Percentiles rank a stretch among this genome's conserved stretches.
Conservation (phyloP, 30 jellyfish, hydroid and myxozoan genomes). For the Aurelia sp. region DNA sequence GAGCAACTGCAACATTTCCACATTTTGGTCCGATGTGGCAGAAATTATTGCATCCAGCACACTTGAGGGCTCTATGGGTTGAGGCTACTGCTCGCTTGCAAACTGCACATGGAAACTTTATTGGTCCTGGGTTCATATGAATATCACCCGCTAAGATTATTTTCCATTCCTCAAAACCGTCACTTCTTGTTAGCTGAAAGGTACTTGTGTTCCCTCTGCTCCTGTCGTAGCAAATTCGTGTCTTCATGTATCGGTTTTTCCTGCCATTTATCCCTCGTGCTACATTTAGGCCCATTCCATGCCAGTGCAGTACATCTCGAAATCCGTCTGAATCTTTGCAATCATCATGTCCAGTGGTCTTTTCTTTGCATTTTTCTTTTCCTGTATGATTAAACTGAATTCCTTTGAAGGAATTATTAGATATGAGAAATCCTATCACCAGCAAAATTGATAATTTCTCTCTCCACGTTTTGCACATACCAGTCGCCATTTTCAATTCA, state of each 20-base stretch:
- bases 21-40: slow-evolving; percentile 36
- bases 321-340: slow-evolving; percentile 28
- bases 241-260: slow-evolving; percentile 7
- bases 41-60: background rate
- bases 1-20: slow-evolving; percentile 23
- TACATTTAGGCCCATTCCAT: slow-evolving; percentile 12
- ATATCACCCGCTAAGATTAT: slow-evolving; percentile 30
- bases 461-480: no score
- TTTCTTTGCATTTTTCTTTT: no score
- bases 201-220: slow-evolving; percentile 26
- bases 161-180: slow-evolving; percentile 15
- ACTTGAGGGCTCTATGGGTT: slow-evolving; percentile 30
- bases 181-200: slow-evolving; percentile 17
- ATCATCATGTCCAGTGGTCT: background rate
- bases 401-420: no score
- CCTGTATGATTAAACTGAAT: no score
- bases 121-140: slow-evolving; percentile 34
- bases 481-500: no score
- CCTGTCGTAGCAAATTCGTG: background rate
- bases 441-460: no score
- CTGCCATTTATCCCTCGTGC: slow-evolving; percentile 15
- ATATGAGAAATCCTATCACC: no score
- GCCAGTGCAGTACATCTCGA: slow-evolving; percentile 21
- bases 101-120: slow-evolving; percentile 17
- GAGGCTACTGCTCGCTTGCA: slow-evolving; percentile 32